These are phyloP conservation scores for Macrosiphum euphorbiae DNA, from an alignment of 2,888 invertebrate genomes.

Conservation along the genomic window DNA sequence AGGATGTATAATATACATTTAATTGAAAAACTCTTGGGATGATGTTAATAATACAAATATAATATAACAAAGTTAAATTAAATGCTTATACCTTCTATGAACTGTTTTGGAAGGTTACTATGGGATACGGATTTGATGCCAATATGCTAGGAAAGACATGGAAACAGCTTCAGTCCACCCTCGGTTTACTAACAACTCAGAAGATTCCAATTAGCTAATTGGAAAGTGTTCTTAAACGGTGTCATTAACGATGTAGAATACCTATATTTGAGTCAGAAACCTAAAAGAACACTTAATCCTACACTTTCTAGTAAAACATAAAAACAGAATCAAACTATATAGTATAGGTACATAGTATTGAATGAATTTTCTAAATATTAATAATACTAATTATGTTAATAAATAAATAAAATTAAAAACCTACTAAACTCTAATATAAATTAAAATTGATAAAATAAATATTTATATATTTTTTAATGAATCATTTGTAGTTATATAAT, in stretches of 20 bases:
- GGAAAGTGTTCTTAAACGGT: conserved; percentile 24
- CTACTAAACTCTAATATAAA: neutral
- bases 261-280: neutral
- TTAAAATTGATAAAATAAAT: neutral
- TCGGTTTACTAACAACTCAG: neutral
- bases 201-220: conserved; percentile 48
- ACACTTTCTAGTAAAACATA: neutral
- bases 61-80: conserved; percentile 4
- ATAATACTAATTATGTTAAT: neutral
- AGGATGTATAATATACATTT: too few relatives aligned
- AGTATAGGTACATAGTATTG: neutral
- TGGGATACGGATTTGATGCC: neutral
- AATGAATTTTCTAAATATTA: neutral
- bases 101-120: neutral
- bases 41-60: neutral
- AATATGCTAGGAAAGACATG: neutral
- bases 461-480: neutral
- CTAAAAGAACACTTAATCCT: conserved; percentile 1
- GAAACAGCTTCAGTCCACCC: neutral
- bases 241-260: conserved; percentile 12
- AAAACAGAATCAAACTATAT: neutral
- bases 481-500: neutral
- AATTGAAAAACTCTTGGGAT: neutral
- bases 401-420: neutral
- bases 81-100: neutral